Percentiles rank a stretch among this genome's conserved stretches.
Conservation (phyloP, 2,113 vertebrate genomes). For the Alces alces region DNA sequence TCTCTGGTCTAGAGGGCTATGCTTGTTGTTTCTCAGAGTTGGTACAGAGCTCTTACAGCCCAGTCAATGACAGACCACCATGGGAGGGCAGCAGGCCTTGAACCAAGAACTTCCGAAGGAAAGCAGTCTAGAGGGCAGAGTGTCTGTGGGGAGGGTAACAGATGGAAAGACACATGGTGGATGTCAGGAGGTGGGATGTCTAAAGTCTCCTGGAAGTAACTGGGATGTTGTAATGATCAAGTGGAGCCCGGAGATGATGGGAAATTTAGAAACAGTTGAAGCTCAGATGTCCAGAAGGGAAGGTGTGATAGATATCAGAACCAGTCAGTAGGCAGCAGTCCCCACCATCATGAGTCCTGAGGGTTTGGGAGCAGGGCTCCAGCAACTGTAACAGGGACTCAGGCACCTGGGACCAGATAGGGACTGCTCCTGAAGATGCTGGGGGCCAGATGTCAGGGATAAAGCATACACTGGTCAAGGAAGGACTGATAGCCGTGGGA, state of each 20-base stretch:
- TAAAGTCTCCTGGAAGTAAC: not conserved
- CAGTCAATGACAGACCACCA: not conserved
- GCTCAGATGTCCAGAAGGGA: not conserved
- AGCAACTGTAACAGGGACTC: not conserved
- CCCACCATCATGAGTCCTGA: not conserved
- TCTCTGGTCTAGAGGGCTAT: not conserved
- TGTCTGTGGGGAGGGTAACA: not conserved
- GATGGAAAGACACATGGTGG: not conserved
- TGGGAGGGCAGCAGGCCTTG: not conserved
- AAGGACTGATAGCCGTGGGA: not conserved
- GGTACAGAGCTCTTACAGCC: not conserved
- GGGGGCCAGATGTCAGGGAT: not conserved
- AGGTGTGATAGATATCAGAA: not conserved
- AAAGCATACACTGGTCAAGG: not conserved
- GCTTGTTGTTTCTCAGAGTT: not conserved
- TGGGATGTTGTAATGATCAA: not conserved
- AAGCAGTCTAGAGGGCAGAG: not conserved
- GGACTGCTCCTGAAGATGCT: not conserved
- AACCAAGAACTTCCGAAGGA: not conserved
- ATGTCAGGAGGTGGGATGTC: fast-evolving
- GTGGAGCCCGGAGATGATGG: not conserved
- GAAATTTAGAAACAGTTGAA: not conserved
- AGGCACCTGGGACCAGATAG: not conserved
- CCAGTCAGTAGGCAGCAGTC: not conserved
- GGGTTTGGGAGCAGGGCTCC: not conserved